Conservation (phyloP, 2,888 invertebrate genomes). For the Stenodema calcarata region DNA sequence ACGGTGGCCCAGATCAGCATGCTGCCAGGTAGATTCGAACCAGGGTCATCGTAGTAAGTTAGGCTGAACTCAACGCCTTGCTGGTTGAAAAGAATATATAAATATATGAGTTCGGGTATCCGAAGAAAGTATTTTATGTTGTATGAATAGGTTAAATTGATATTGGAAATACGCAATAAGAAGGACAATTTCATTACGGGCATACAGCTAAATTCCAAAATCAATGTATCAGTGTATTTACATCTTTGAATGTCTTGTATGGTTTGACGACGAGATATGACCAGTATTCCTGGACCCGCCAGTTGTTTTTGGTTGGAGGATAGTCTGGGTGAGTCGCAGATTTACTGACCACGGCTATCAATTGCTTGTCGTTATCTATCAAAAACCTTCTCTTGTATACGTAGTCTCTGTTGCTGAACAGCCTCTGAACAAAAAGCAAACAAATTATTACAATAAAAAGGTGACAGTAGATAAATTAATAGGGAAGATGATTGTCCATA, state of each 20-base stretch:
- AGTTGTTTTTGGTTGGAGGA: slow-evolving; percentile 72
- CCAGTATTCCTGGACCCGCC: slow-evolving; percentile 76
- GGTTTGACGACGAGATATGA: slow-evolving; percentile 86
- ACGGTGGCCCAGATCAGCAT: slow-evolving; percentile 75
- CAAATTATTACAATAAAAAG: background rate
- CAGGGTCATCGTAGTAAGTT: slow-evolving; percentile 89
- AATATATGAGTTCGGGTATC: too few species aligned
- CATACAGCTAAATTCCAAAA: background rate
- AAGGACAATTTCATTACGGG: too few species aligned
- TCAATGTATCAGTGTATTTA: slow-evolving; percentile 50
- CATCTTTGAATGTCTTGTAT: slow-evolving; percentile 66
- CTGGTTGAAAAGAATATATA: slow-evolving; percentile 61
- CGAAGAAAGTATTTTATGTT: too few species aligned
- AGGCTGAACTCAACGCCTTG: slow-evolving; percentile 81
- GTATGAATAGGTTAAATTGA: too few species aligned
- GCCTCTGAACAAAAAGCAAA: slow-evolving; percentile 64
- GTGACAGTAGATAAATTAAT: background rate
- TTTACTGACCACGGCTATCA: slow-evolving; percentile 72
- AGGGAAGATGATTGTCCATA: too few species aligned
- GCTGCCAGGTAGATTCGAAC: slow-evolving; percentile 75
- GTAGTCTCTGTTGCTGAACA: slow-evolving; percentile 87
- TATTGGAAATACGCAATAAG: too few species aligned
- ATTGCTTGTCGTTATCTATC: slow-evolving; percentile 66
- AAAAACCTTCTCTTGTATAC: slow-evolving; percentile 77
- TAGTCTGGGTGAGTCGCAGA: slow-evolving; percentile 74